Conservation (phyloP, 2,888 invertebrate genomes). For the Watsonalla binaria region DNA sequence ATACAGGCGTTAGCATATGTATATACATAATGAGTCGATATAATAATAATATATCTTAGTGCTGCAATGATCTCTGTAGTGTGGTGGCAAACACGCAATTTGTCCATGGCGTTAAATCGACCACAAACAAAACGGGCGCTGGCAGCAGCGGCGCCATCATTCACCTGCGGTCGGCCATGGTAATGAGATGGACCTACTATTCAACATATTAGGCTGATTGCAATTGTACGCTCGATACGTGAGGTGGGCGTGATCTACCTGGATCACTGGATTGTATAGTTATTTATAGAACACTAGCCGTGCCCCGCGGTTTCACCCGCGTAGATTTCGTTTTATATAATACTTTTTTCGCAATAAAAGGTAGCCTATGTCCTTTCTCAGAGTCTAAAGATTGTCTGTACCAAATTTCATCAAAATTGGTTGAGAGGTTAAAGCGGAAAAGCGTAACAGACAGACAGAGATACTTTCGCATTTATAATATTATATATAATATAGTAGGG, state of each 20-base stretch:
- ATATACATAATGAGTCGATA: slow-evolving; percentile 48
- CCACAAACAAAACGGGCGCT: slow-evolving; percentile 74
- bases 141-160: slow-evolving; percentile 64
- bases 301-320: too few species aligned
- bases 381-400: too few species aligned
- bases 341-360: too few species aligned
- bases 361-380: too few species aligned
- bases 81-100: slow-evolving; percentile 74
- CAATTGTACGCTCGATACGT: slow-evolving; percentile 53
- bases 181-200: slow-evolving; percentile 77
- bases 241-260: slow-evolving; percentile 24
- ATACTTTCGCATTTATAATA: too few species aligned
- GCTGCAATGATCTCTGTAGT: slow-evolving; percentile 64
- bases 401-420: too few species aligned
- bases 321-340: too few species aligned
- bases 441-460: too few species aligned
- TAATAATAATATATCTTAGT: slow-evolving; percentile 40
- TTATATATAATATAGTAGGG: too few species aligned
- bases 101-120: slow-evolving; percentile 76
- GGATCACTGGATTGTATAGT: neutral
- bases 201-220: slow-evolving; percentile 77
- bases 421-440: too few species aligned
- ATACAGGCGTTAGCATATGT: too few species aligned
- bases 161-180: slow-evolving; percentile 76
- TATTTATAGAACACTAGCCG: too few species aligned